Base-by-base conservation (phyloP, 1,140 invertebrate species). In the Cydia pomonella region DNA sequence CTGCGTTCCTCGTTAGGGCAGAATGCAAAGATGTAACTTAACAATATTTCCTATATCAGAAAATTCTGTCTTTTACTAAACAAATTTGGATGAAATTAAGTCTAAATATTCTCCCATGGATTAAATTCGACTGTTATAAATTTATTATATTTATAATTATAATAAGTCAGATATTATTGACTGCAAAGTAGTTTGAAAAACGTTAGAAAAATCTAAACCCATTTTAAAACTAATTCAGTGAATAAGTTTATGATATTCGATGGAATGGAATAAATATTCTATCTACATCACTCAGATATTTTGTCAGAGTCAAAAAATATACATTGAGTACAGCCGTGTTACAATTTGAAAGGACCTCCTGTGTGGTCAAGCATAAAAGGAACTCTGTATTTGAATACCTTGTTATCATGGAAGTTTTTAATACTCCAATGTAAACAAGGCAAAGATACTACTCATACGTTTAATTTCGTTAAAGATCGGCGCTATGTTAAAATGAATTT, bases 201-300 rank as follows among this genome's bases (percentile, higher is more conserved):
- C n/a, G 53, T 23, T 59, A 23, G 9, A 23, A 59, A 59, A 59
- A 59, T 59, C 21, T 59, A 59, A 59, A 59, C 21, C 53, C 6
- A 23, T 23, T 59, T 59, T 59, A 23, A 21, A 59, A 59, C 53
- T 59, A 59, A n/a, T n/a, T n/a, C n/a, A 23, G 53, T 59, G 7
- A 21, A 5, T 59, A 59, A 59, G 12, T 13, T 6, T 59, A 59
- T 23, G 53, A 59, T 59, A 23, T 50, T 50, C n/a, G 47, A 50
- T 50, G 47, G 47, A 50, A 50, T 50, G 47, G 47, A 50, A 18
- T 18, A 21, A 59, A 59, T 59, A 59, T 59, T 59, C 53, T 59
- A 59, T 59, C 29, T 47, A 72, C 13, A 29, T 29, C 38, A 9
- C 38, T 44, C 33, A 44, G 38, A 21, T 25, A 25, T 9, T 53